A percentile compares a stretch with the other conserved stretches of the same genome.
Conservation (phyloP, 2,888 invertebrate species). For the Imbricaverruca yamaguchii region DNA sequence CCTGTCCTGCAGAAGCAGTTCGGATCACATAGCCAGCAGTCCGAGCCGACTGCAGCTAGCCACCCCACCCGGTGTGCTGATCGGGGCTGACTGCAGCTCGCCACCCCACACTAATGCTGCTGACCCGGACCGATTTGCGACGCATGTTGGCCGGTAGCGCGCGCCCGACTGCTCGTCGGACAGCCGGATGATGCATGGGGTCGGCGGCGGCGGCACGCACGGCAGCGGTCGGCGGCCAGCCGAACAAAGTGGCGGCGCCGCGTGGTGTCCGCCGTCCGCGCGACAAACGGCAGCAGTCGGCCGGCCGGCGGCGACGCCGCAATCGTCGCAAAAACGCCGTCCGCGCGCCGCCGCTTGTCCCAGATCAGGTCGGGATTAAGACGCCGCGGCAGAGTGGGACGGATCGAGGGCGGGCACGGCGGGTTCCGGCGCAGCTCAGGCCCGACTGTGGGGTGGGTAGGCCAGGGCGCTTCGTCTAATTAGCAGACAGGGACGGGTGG, state of each 20-base stretch:
- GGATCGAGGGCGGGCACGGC: background rate
- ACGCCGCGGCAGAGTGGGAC: background rate
- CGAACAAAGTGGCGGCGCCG: background rate
- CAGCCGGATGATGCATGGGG: background rate
- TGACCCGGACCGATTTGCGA: too few species aligned
- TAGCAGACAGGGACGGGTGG: background rate
- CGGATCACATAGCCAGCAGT: too few species aligned
- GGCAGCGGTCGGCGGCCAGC: background rate
- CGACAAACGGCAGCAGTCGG: background rate
- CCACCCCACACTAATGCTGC: too few species aligned
- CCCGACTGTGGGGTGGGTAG: background rate
- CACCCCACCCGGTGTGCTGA: too few species aligned
- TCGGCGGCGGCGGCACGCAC: background rate
- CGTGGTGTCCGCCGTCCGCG: background rate
- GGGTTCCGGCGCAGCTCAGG: background rate
- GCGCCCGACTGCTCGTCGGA: too few species aligned
- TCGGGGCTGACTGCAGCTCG: too few species aligned
- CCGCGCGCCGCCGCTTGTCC: background rate
- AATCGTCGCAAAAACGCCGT: background rate
- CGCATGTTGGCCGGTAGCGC: too few species aligned
- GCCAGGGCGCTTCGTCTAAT: background rate
- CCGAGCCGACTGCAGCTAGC: too few species aligned
- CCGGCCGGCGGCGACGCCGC: background rate
- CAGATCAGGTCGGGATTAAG: background rate
- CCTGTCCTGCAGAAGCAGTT: too few species aligned